Evolutionary conservation across 1,140 invertebrate genomes (phyloP), one percentile per base, ranked within the genome.

Genomic region (Schlechtendalia chinensis): DNA sequence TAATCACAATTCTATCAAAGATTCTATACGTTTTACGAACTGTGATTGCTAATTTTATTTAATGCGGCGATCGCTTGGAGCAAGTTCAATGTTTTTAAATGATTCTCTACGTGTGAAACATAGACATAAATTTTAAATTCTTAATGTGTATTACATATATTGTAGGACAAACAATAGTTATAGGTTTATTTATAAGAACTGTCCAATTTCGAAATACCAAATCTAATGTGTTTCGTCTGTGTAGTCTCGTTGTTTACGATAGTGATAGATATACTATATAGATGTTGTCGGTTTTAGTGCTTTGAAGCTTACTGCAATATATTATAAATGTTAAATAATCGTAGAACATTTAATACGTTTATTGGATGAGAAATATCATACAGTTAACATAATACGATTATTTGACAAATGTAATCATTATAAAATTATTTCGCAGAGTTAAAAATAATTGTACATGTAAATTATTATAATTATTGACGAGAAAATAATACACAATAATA

Each of bases 1-100:
- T 72, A 72, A 72, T 72, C 69, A 72, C 11, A 72, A 72, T 72
- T 72, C 69, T 72, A 72, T 54, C 50, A 24, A 72, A 54, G 69
- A 72, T 72, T 72, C 50, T 72, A 39, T 39, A 72, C 24, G 1
- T 1, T 54, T 71, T 53, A 53, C 69, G 22, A 53, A 19, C 14
- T 24, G n/a, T 71, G 67, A 27, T 53, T 53, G 47, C 67, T 72
- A 54, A 72, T 54, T 29, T 72, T 4, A 8, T 53, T 72, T 29
- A 19, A 54, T 29, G 27, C 19, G 27, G 8, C 29, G 47, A 71
- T 54, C 12, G 24, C 1, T 72, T 29, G 65, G 65, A 69, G 19
- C 32, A 67, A 67, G n/a, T 67, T 67, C 32, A 67, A 67, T 45
- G 63, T 63, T 32, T 32, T 8, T 63, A n/a, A 32, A 32, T 17